A percentile compares a stretch with the other conserved stretches of the same genome.
phyloP scores from a whole-genome alignment of 37 sponge, comb jelly and placozoan species.

The Lycopodina hypogea region DNA sequence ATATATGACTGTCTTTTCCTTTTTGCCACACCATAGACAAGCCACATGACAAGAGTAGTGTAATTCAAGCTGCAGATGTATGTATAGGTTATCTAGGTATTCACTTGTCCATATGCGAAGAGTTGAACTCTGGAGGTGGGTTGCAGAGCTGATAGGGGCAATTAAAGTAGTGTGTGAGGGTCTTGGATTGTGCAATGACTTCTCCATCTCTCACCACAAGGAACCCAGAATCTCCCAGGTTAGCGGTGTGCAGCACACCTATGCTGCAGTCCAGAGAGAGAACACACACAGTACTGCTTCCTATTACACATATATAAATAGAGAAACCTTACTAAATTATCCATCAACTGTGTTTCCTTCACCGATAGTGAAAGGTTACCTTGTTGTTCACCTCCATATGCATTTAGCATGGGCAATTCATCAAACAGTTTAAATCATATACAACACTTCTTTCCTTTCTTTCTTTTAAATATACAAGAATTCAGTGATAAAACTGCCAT shows the following conservation, averaged over 20 bases:
- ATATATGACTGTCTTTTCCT: no score
- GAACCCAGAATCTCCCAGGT: slow-evolving; percentile 74
- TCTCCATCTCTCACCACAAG: slow-evolving; percentile 35
- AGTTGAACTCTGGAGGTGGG: slow-evolving; percentile 23
- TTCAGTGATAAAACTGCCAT: no score
- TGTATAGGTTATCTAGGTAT: no score
- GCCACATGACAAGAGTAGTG: no score
- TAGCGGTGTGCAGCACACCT: slow-evolving; percentile 41
- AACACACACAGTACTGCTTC: slow-evolving; percentile 73
- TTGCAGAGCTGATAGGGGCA: slow-evolving; percentile 68
- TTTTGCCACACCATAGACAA: no score
- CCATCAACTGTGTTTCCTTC: neutral
- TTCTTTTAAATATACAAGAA: no score
- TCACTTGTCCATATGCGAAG: neutral
- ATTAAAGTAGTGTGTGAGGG: slow-evolving; percentile 61
- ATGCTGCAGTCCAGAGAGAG: slow-evolving; percentile 42
- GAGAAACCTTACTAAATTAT: no score
- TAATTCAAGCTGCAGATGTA: neutral
- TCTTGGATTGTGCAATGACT: slow-evolving; percentile 25
- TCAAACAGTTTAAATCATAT: no score
- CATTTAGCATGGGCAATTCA: no score
- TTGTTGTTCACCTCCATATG: no score
- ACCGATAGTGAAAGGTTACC: no score
- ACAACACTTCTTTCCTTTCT: no score
- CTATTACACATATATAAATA: slow-evolving; percentile 18